Evolutionary conservation across 2,113 vertebrate species (phyloP), one percentile per base, ranked within the genome.

Genomic region (Circaetus gallicus): DNA sequence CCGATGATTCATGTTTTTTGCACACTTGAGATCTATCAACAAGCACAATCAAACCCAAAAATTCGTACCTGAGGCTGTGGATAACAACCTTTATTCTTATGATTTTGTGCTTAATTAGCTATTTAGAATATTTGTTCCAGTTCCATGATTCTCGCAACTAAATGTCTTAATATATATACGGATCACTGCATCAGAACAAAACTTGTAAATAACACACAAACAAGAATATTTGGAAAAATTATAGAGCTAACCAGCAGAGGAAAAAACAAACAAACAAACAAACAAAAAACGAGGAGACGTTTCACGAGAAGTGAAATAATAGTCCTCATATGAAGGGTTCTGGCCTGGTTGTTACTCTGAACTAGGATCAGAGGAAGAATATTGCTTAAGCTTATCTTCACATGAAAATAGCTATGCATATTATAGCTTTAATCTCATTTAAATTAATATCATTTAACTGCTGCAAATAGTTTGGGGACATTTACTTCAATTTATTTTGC

Each of bases 401-500:
- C 25, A 92, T 47, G 90, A 92, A 92, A 93, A 90, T 72, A 86
- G 72, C 76, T 76, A 61, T 2, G 8, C 21, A 61, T 71, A 78
- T 89, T 91, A 87, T 4, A 91, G 56, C 21, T 91, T 85, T 93
- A 94, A 95, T 97, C 56, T 90, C 15, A 95, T 95, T 95, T 95
- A 92, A 95, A 93, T 89, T 83, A 96, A 93, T 90, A 56, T 89
- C 91, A 96, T 96, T 84, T 84, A 95, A 92, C 83, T 53, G 20
- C 77, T 95, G 66, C 82, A 93, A 93, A 87, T 84, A 91, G 36
- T 89, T 95, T 58, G 32, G 49, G 55, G 65, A 56, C 59, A 92
- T 89, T 95, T 95, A 85, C 96, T 93, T 96, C 40, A 89, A 92
- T 93, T 94, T 89, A 83, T 88, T 93, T 96, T 92, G 43, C 53